Base-by-base conservation (phyloP, 1,140 invertebrate genomes). In the Drosophila baimaii region DNA sequence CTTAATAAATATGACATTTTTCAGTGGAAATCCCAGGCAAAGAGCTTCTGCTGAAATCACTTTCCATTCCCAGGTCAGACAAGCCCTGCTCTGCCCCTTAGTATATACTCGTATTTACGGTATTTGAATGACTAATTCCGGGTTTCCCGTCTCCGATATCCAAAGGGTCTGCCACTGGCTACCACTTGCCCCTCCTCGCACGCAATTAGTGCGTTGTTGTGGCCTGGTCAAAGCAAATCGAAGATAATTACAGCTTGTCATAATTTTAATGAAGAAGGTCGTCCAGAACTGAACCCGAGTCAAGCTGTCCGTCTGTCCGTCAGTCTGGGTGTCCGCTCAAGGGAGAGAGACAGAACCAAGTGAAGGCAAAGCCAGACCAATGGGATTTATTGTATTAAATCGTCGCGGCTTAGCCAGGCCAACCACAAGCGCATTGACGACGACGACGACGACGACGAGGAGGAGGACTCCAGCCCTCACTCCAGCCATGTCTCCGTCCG, bases 221-320 rank as follows among this genome's bases (percentile, higher is more conserved):
- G 54, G 65, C 65, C 39, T 52, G 82, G 73, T 73, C 81, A 83
- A 83, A 89, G 84, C 80, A 89, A 89, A 89, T 89, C 84, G 84
- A 89, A 90, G 84, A 90, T 89, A 89, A 89, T 89, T 89, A 89
- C 84, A 81, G 84, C 84, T 89, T 89, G 84, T 89, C 84, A 89
- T 89, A 89, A 89, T 89, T 89, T 89, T 90, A 89, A 89, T 89
- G 85, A 89, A 89, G 84, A 89, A 89, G 84, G 84, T 89, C 84
- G 77, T 51, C 46, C 54, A 76, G 63, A 78, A 49, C 51, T 70
- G 79, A 86, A 79, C 82, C 69, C 76, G 43, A 69, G 66, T 51
- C 61, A 57, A 47, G 15, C 65, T 27, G 46, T 15, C 17, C 46
- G 47, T 21, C 21, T 2, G 13, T 35, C 29, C 23, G 21, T 33